Base-by-base conservation (phyloP, 1,140 invertebrate genomes). In the Ceratina japonica region DNA sequence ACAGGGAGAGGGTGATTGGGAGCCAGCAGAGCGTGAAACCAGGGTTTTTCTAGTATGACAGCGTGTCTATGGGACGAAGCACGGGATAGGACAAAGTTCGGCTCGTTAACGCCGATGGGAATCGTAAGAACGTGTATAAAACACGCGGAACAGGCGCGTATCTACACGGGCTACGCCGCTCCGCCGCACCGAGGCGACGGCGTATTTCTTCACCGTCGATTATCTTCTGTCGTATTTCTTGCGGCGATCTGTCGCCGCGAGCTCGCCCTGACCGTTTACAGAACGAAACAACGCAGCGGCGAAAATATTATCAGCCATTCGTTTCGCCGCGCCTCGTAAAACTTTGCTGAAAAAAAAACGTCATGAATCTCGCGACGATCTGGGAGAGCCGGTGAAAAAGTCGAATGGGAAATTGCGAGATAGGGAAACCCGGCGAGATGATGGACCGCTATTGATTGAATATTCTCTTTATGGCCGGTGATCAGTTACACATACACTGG, bases 231-330 rank as follows among this genome's bases (percentile, higher is more conserved):
- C 54, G 73, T 76, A 65, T 69, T 84, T 83, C 83, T 73, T 76
- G 58, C n/a, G 12, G 15, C 27, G 0, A 7, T 52, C 24, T 31
- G 74, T 70, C 56, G 58, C 44, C 15, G 20, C 16, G 24, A 31
- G 7, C 16, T 8, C n/a, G 61, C 1, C 22, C 52, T 37, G 44
- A 27, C 58, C 73, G 77, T 84, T 56, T 76, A 84, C 83, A 66
- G 49, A 10, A 72, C 72, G 75, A 76, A 73, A 63, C 84, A 84
- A 72, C 74, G 72, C n/a, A n/a, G n/a, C n/a, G n/a, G n/a, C 65
- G 73, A 56, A 73, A 84, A 84, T 84, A 80, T 84, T 70, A 84
- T 84, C 73, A 79, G 3, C 82, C 73, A 80, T 84, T 84, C 82
- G 77, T 80, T 71, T 66, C 73, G 52, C 69, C 58, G 83, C 37